Evolutionary conservation across 2,888 invertebrate species (phyloP), one percentile per base, ranked within the genome.

Genomic region (Ormia ochracea): DNA sequence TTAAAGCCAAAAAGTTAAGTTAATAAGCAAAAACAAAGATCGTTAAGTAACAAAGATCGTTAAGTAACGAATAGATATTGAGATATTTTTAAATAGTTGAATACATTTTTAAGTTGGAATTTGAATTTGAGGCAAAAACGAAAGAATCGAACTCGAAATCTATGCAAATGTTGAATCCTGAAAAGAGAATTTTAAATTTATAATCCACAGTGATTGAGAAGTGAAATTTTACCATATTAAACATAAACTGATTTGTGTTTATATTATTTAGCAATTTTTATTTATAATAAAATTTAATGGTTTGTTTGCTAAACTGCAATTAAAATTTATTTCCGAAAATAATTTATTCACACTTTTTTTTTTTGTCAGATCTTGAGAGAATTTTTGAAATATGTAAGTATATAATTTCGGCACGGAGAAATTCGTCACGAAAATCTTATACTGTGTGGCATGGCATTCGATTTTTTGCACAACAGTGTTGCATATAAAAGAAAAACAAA

Each of bases 91-190:
- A 41, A 38, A 77, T 17, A 41, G 9, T 36, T 69, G n/a, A 52
- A 52, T 61, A 50, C 19, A 54, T 65, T 76, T 70, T 70, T 76
- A 76, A 63, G 69, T 56, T 56, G 38, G 23, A 68, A 50, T 4
- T 14, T 45, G 17, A n/a, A n/a, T n/a, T n/a, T n/a, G n/a, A n/a
- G 33, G 23, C 10, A 2, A 17, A 41, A 58, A 70, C 17, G 43
- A 45, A 56, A 56, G 3, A 17, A 17, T 14, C 41, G 28, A 36
- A 5, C 17, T 38, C 26, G n/a, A 28, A 56, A 21, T 48, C 33
- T 41, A 12, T 41, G 41, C 5, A 69, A 41, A 58, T 17, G 31
- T 56, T 26, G 45, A 50, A 58, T 74, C 28, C 56, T 74, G 68
- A 63, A 70, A 76, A 36, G 31, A 69, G n/a, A 76, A 43, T 28